Base-by-base conservation (phyloP, 2,888 invertebrate genomes). In the Athripsodes cinereus region DNA sequence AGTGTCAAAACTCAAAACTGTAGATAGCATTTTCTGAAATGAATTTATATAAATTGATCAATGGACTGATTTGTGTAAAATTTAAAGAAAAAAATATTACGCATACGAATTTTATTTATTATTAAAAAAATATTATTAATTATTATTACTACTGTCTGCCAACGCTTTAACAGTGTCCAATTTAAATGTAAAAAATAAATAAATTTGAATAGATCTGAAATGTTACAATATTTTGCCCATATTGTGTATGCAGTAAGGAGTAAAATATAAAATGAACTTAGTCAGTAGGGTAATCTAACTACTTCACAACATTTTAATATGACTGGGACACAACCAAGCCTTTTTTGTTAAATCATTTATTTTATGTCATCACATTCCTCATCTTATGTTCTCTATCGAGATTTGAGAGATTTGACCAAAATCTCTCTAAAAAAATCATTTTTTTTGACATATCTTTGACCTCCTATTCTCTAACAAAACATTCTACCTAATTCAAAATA, bases 21-120 rank as follows among this genome's bases (percentile, higher is more conserved):
- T 63, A 63, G 63, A 61, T 63, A 63, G 63, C 61, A 61, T 63
- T 62, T 61, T 62, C 58, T 55, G 60, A 60, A 55, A 63, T 50
- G 52, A 62, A 58, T 60, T 62, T 57, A 63, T 56, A 60, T 63
- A 53, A 58, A 61, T 61, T 58, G 58, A 58, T 63, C 60, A 62
- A 61, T 60, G 63, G 63, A 63, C 63, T 63, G 63, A 63, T 63
- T 61, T 63, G 59, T 63, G 60, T 59, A 59, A 62, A 59, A 55
- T 57, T 40, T 31, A n/a, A n/a, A 26, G 3, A 40, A 61, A 55
- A 61, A 62, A 57, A 55, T 53, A 55, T 55, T 61, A 49, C 50
- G 61, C 55, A 52, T 54, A 60, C 55, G 53, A 57, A 56, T 62
- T 59, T 59, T 57, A 59, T 59, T 61, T 61, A 61, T 61, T 57